Conservation (phyloP, 2,113 vertebrate species). For the Lagopus muta region DNA sequence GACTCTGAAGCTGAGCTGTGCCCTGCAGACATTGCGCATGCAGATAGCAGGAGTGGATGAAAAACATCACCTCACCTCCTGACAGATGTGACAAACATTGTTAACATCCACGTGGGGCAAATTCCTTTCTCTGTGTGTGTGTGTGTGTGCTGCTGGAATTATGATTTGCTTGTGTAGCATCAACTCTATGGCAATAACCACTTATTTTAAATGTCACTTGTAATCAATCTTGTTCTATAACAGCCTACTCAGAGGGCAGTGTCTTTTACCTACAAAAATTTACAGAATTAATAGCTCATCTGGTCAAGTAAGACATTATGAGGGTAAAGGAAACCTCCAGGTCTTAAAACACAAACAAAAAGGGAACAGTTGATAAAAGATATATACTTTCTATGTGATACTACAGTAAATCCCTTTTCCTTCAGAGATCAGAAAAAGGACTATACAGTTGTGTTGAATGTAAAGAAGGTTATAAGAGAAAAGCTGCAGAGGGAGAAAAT, state of each 20-base stretch:
- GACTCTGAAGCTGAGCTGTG: background rate
- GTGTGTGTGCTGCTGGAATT: background rate
- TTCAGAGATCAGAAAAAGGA: background rate
- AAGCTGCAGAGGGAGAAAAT: constrained; percentile 41
- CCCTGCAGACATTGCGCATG: accelerated
- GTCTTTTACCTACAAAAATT: background rate
- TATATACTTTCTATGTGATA: background rate
- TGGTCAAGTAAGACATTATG: background rate
- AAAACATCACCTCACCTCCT: background rate
- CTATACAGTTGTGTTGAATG: constrained; percentile 25
- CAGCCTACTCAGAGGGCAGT: background rate
- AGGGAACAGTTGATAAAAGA: background rate
- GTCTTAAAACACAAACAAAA: constrained; percentile 20
- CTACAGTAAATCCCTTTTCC: background rate
- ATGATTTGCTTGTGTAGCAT: background rate
- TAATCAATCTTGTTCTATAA: background rate
- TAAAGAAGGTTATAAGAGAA: constrained; percentile 63
- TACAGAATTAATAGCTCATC: background rate
- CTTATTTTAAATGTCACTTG: background rate
- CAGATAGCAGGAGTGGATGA: background rate
- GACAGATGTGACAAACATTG: background rate
- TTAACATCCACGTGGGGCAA: background rate
- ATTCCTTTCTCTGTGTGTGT: background rate
- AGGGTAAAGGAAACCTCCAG: background rate
- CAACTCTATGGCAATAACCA: background rate